Evolutionary conservation across 1,140 invertebrate genomes (phyloP).

Genomic region (Nixonia krombeini): DNA sequence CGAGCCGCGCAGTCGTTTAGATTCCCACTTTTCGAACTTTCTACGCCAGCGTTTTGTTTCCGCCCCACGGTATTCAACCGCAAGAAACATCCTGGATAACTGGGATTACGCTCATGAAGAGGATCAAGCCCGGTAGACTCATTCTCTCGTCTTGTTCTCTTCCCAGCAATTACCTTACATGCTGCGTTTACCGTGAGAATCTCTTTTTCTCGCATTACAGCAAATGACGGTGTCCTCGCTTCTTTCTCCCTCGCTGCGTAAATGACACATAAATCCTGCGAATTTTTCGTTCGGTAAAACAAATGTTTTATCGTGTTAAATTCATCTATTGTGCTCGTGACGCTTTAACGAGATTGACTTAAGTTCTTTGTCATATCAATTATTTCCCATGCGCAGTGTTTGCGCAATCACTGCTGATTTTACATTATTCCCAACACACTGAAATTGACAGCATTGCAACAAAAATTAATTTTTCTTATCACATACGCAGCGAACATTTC

Average conservation of each 20-base stretch:
- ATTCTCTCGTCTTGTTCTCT: constrained; percentile 32
- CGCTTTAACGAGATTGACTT: neutral
- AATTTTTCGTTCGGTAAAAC: constrained; percentile 12
- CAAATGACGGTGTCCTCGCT: constrained; percentile 28
- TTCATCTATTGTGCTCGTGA: neutral
- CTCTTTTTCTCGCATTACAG: constrained; percentile 33
- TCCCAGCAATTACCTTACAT: constrained; percentile 30
- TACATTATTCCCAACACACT: no score
- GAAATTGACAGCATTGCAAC: no score
- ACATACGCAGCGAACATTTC: no score
- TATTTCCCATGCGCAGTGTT: neutral
- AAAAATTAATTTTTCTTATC: no score
- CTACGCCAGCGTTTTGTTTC: constrained; percentile 38
- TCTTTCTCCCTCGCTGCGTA: constrained; percentile 27
- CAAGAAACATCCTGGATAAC: constrained; percentile 36
- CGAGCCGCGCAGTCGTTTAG: constrained; percentile 21
- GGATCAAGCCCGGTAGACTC: constrained; percentile 31
- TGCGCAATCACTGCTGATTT: no score
- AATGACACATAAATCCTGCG: constrained; percentile 21
- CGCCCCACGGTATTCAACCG: constrained; percentile 38
- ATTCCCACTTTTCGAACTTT: constrained; percentile 27
- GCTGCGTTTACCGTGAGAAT: constrained; percentile 26
- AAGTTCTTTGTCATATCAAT: neutral
- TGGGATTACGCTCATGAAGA: constrained; percentile 37
- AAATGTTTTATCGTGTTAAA: constrained; percentile 3